Percentiles rank a stretch among this genome's conserved stretches.
These are phyloP conservation scores for Xanthia icteritia DNA, from an alignment of 2,888 invertebrate genomes.

Conservation along the genomic window DNA sequence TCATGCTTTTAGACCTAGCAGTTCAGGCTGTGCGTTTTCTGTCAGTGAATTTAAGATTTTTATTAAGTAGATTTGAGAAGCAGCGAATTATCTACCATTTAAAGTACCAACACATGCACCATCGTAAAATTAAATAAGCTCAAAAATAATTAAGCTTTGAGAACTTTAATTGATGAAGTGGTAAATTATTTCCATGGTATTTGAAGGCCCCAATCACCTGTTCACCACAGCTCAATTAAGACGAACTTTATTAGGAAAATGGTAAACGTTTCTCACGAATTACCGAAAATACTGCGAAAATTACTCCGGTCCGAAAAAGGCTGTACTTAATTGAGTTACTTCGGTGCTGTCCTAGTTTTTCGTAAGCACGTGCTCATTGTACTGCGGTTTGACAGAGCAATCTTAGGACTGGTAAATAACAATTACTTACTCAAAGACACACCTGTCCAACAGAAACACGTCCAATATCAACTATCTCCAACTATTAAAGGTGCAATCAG, in stretches of 20 bases:
- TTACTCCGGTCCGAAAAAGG: slow-evolving; percentile 62
- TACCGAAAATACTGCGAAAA: slow-evolving; percentile 54
- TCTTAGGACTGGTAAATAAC: neutral
- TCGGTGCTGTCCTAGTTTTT: slow-evolving; percentile 63
- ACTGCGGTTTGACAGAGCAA: no score
- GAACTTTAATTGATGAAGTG: slow-evolving; percentile 11
- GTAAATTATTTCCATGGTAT: slow-evolving; percentile 22
- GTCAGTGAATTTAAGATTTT: neutral
- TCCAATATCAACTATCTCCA: neutral
- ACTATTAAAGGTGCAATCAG: no score
- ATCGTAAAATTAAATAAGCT: neutral
- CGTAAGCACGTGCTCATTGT: slow-evolving; percentile 46
- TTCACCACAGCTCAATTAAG: slow-evolving; percentile 50
- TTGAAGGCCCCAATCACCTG: slow-evolving; percentile 39
- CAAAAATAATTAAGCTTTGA: neutral
- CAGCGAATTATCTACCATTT: neutral
- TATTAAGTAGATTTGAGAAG: neutral
- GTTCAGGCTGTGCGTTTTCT: neutral
- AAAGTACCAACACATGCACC: neutral
- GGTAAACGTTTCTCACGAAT: slow-evolving; percentile 56
- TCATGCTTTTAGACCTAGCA: neutral
- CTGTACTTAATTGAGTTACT: slow-evolving; percentile 41
- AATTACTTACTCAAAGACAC: neutral
- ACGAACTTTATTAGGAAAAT: slow-evolving; percentile 60
- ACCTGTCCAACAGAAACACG: neutral